Conservation (phyloP, 1,140 invertebrate genomes). For the Muscidifurax raptorellus region DNA sequence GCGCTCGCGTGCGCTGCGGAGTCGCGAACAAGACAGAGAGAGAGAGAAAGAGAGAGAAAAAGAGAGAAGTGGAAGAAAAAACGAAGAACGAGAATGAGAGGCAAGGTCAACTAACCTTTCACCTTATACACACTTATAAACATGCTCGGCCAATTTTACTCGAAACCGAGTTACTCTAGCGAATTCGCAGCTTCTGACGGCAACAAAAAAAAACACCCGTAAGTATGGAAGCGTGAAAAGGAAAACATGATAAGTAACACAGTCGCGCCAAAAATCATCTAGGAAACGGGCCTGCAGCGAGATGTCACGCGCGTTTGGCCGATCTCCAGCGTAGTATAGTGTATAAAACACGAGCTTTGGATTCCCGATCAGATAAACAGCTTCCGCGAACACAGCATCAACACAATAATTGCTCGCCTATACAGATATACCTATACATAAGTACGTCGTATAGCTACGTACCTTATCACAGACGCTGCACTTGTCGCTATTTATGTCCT, state of each 20-base stretch:
- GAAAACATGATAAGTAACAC: neutral
- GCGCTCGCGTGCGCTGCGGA: neutral
- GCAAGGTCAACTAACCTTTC: slow-evolving; percentile 18
- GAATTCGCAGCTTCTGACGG: neutral
- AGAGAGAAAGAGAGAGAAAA: neutral
- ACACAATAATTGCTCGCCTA: neutral
- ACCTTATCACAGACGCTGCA: too few species aligned
- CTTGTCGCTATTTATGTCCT: too few species aligned
- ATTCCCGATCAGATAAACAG: too few species aligned
- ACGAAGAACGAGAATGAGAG: slow-evolving; percentile 12
- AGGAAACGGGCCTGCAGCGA: too few species aligned
- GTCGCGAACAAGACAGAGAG: neutral
- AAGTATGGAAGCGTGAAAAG: neutral
- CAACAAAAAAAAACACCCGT: neutral
- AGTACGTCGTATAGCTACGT: too few species aligned
- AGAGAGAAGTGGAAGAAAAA: slow-evolving; percentile 4
- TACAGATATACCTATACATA: neutral
- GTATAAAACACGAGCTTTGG: neutral
- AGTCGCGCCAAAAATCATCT: neutral
- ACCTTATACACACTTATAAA: neutral
- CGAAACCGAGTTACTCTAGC: neutral
- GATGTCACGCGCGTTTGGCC: neutral
- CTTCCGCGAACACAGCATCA: too few species aligned
- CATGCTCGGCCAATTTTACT: neutral
- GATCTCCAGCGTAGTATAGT: neutral